Conservation (phyloP, 2,888 invertebrate genomes). For the Acleris literana region DNA sequence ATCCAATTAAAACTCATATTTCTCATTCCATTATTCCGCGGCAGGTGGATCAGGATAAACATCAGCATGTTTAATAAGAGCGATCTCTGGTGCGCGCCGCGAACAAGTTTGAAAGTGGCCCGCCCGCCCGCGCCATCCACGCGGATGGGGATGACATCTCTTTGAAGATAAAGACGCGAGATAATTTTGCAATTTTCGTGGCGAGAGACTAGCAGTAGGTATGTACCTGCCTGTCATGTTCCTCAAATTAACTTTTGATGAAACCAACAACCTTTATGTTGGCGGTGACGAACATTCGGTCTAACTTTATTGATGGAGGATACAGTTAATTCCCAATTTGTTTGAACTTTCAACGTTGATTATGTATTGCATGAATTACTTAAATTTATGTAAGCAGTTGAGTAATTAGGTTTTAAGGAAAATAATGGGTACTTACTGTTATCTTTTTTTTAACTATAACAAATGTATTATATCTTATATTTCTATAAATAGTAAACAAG, state of each 20-base stretch:
- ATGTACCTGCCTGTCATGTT: conserved; percentile 71
- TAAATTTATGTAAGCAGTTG: not conserved
- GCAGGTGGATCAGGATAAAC: conserved; percentile 66
- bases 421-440: no score
- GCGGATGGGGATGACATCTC: conserved; percentile 80
- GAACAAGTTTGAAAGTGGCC: conserved; percentile 78
- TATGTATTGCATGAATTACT: conserved; percentile 45
- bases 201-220: conserved; percentile 63
- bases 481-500: no score
- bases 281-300: conserved; percentile 53
- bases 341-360: conserved; percentile 60
- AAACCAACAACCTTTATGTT: conserved; percentile 58
- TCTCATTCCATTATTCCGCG: conserved; percentile 54
- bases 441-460: no score
- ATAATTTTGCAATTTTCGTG: conserved; percentile 81
- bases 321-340: conserved; percentile 26
- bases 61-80: conserved; percentile 69
- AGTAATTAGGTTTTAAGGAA: no score
- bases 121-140: conserved; percentile 57
- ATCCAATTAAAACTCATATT: conserved; percentile 59
- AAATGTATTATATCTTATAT: no score
- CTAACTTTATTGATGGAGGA: conserved; percentile 26
- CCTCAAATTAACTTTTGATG: conserved; percentile 76
- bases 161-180: conserved; percentile 82
- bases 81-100: conserved; percentile 69